Evolutionary conservation across 2,888 invertebrate genomes (phyloP).

Genomic region (Teleiodes luculella): DNA sequence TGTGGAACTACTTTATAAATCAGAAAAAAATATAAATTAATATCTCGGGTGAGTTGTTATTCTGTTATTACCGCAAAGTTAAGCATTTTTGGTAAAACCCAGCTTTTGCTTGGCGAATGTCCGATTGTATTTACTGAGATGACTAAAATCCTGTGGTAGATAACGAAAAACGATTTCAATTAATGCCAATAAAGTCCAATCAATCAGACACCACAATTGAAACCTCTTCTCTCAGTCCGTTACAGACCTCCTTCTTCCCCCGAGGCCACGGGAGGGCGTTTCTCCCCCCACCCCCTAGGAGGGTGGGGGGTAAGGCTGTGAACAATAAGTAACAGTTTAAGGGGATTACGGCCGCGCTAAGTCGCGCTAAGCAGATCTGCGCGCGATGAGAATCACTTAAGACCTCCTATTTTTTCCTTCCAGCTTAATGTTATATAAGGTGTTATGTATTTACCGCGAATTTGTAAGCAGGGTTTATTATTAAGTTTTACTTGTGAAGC

Average conservation of each 20-base stretch:
- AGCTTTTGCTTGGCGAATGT: too few relatives aligned
- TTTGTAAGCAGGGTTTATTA: too few relatives aligned
- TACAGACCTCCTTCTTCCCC: not conserved
- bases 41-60: too few relatives aligned
- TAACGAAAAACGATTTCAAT: too few relatives aligned
- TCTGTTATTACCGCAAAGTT: too few relatives aligned
- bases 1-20: too few relatives aligned
- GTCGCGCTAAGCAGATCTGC: slow-evolving; percentile 3
- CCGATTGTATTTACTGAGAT: too few relatives aligned
- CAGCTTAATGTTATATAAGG: not conserved
- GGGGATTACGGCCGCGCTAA: slow-evolving; percentile 33
- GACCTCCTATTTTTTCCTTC: not conserved
- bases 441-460: not conserved
- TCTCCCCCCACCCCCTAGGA: not conserved
- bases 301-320: not conserved
- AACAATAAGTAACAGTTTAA: slow-evolving; percentile 38
- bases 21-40: too few relatives aligned
- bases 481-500: too few relatives aligned
- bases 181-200: not conserved
- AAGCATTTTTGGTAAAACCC: too few relatives aligned
- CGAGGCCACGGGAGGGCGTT: not conserved
- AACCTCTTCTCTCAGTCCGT: not conserved
- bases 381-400: not conserved
- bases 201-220: not conserved
- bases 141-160: too few relatives aligned